These are phyloP conservation scores for Sitta europaea DNA, from an alignment of 2,113 vertebrate species.

Conservation along the genomic window DNA sequence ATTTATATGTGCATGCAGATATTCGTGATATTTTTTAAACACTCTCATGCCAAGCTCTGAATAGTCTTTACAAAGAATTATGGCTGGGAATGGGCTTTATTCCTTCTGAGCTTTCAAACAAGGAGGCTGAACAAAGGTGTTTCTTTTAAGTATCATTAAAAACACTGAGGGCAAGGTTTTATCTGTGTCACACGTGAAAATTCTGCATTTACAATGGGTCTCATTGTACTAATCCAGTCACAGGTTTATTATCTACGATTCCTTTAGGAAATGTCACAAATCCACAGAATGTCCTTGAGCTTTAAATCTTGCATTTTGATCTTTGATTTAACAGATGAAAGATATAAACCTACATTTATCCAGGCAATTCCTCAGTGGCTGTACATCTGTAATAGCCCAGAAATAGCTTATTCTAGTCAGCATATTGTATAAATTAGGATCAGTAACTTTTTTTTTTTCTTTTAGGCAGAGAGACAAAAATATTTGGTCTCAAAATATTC, in stretches of 20 bases:
- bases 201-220: background rate
- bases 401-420: background rate
- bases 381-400: background rate
- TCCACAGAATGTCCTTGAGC: conserved; percentile 40
- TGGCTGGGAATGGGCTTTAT: background rate
- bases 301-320: conserved; percentile 23
- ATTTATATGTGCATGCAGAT: background rate
- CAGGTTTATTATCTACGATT: background rate
- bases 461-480: background rate
- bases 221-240: background rate
- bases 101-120: background rate
- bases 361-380: background rate
- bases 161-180: background rate
- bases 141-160: background rate
- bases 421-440: background rate
- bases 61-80: background rate
- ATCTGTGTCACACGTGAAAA: background rate
- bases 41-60: background rate
- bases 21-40: background rate
- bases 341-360: conserved; percentile 3
- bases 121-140: background rate
- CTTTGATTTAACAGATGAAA: conserved; percentile 51
- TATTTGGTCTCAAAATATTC: background rate
- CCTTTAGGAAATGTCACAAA: conserved; percentile 49
- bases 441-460: background rate